Evolutionary conservation across 2,797 vertebrate species (phyloP).

Genomic region (Pantherophis vulpinus): DNA sequence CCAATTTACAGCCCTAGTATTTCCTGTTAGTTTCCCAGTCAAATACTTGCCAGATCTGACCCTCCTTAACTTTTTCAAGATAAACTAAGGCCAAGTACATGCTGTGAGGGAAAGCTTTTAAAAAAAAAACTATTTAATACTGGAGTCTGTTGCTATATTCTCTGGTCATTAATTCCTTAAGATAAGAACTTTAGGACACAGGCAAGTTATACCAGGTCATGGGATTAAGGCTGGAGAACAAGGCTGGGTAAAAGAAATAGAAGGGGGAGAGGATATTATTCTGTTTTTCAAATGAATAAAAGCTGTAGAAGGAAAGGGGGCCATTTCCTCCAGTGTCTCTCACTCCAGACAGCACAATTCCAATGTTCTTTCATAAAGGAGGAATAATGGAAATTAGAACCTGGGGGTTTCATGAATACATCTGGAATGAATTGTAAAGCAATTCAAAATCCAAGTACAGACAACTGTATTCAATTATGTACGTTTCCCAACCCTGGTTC

Average conservation of each 20-base stretch:
- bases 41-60: not conserved
- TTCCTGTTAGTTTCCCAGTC: not conserved
- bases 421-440: not conserved
- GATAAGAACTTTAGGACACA: not conserved
- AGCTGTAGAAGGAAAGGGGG: not conserved
- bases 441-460: slow-evolving; percentile 24
- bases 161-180: not conserved
- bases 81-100: not conserved
- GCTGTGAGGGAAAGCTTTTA: not conserved
- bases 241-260: not conserved
- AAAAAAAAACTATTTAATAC: not conserved
- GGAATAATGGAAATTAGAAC: not conserved
- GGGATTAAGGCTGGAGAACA: not conserved
- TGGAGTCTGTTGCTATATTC: not conserved
- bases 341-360: not conserved
- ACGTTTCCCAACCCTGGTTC: not conserved
- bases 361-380: not conserved
- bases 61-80: not conserved
- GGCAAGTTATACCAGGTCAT: not conserved
- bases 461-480: not conserved
- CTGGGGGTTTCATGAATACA: slow-evolving; percentile 2
- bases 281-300: not conserved
- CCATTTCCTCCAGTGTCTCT: not conserved
- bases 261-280: not conserved
- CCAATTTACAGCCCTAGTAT: not conserved